phyloP scores from a whole-genome alignment of 92 coral and sea anemone species.

The Phenganax marumi region DNA sequence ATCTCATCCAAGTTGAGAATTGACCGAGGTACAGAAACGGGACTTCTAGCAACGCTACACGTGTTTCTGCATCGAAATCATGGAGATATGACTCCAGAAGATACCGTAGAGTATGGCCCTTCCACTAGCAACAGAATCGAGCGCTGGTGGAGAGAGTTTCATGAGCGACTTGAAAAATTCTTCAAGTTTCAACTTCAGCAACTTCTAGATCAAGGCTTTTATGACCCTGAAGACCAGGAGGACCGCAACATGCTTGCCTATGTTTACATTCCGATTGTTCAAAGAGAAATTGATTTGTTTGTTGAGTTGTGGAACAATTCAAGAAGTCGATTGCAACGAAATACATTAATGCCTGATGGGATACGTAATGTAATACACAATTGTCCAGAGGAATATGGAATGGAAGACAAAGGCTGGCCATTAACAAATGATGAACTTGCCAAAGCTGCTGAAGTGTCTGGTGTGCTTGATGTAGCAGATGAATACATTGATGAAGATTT shows the following conservation, averaged over 20 bases:
- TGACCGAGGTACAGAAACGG: conserved; percentile 19
- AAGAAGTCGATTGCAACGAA: not conserved
- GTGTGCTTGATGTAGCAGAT: conserved; percentile 3
- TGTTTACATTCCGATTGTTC: conserved; percentile 20
- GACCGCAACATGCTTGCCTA: conserved; percentile 24
- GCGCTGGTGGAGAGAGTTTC: conserved; percentile 43
- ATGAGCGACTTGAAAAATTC: conserved; percentile 11
- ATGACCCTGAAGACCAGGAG: conserved; percentile 26
- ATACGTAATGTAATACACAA: not conserved
- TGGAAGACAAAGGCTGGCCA: not conserved
- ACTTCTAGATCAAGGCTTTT: conserved; percentile 4
- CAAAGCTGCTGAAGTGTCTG: conserved; percentile 6
- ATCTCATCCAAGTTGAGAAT: not conserved
- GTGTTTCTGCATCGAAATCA: not conserved
- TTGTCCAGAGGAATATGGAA: not conserved
- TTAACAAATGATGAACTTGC: not conserved
- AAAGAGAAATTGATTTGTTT: conserved; percentile 32
- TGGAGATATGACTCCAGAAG: not conserved
- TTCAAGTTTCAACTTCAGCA: conserved; percentile 19
- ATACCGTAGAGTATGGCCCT: conserved; percentile 36
- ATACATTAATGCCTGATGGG: not conserved
- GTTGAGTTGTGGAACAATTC: conserved; percentile 22
- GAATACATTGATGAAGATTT: not conserved
- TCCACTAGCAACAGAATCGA: conserved; percentile 48
- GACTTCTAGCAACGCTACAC: conserved; percentile 15